These are phyloP conservation scores for Ianthella basta DNA, from an alignment of 37 sponge, comb jelly and placozoan species.

Conservation along the genomic window DNA sequence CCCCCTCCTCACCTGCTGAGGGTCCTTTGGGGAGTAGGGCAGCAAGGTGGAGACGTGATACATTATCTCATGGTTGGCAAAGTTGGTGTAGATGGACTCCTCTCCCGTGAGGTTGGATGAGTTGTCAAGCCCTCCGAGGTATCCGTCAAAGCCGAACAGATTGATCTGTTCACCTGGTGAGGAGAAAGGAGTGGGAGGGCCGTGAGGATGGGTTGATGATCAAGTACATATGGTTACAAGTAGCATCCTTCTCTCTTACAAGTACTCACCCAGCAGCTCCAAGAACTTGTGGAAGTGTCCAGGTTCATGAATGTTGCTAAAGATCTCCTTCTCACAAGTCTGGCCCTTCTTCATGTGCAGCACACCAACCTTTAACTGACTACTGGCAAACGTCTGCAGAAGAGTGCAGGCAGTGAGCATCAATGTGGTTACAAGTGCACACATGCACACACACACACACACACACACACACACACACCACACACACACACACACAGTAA, in stretches of 20 bases:
- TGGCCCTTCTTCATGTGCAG: constrained; percentile 84
- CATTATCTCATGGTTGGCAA: constrained; percentile 82
- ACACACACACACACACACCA: constrained; percentile 13
- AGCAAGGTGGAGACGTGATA: constrained; percentile 95
- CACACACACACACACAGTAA: background rate
- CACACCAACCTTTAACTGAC: constrained; percentile 83
- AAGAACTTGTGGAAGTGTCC: constrained; percentile 71
- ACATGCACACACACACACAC: constrained; percentile 1
- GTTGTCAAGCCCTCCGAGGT: constrained; percentile 89
- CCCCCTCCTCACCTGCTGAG: constrained; percentile 74
- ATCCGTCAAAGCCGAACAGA: constrained; percentile 86
- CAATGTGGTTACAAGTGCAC: background rate
- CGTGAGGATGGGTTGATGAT: no score
- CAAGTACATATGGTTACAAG: no score
- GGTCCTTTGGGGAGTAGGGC: constrained; percentile 83
- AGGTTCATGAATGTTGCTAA: constrained; percentile 76
- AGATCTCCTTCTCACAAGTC: constrained; percentile 86
- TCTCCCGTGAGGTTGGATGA: constrained; percentile 86
- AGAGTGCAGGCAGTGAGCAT: background rate
- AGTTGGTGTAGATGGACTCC: constrained; percentile 82
- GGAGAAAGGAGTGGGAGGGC: background rate
- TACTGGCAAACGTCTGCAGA: constrained; percentile 65
- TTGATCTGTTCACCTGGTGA: constrained; percentile 58
- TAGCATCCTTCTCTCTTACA: no score
- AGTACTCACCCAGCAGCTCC: constrained; percentile 35